These are phyloP conservation scores for Morelia viridis DNA, from an alignment of 2,797 vertebrate genomes.

Conservation along the genomic window DNA sequence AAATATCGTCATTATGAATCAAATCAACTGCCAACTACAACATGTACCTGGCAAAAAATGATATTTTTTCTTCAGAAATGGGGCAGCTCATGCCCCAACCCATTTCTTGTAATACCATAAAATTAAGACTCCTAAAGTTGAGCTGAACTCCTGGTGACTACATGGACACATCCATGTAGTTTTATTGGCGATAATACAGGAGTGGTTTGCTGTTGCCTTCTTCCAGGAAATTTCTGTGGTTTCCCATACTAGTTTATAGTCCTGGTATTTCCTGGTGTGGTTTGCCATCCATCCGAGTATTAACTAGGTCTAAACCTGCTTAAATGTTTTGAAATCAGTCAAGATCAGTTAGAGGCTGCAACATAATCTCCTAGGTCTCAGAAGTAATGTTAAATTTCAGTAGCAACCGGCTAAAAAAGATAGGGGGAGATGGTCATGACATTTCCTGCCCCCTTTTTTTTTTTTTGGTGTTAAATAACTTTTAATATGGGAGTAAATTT, in stretches of 20 bases:
- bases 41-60: not conserved
- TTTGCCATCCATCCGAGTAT: not conserved
- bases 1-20: not conserved
- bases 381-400: not conserved
- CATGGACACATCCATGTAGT: not conserved
- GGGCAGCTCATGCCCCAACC: not conserved
- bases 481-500: not conserved
- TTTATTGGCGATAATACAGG: not conserved
- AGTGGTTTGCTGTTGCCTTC: not conserved
- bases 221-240: not conserved
- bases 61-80: not conserved
- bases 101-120: not conserved
- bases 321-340: not conserved
- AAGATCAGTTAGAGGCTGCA: not conserved
- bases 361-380: not conserved
- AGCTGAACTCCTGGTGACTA: not conserved
- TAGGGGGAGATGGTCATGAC: not conserved
- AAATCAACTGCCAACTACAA: not conserved
- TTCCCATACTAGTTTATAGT: not conserved
- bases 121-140: not conserved
- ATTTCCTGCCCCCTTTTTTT: not conserved
- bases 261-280: not conserved
- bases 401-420: not conserved
- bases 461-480: not conserved
- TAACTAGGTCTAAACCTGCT: not conserved